These are phyloP conservation scores for Paraplagusia blochii DNA, from an alignment of 2,113 vertebrate species.

Conservation along the genomic window DNA sequence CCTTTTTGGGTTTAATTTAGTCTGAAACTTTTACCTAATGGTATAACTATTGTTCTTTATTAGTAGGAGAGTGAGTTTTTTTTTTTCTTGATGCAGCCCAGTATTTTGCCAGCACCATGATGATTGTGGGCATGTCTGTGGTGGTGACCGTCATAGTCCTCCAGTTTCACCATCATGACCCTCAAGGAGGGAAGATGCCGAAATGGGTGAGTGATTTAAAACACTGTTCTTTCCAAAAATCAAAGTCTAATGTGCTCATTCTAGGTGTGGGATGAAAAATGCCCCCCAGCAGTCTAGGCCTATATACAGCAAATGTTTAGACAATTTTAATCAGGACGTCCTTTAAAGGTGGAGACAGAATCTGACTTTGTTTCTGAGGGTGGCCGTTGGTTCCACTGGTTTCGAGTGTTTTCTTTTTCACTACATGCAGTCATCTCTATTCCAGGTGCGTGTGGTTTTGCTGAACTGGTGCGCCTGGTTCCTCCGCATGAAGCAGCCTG, in stretches of 20 bases:
- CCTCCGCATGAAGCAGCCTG: slow-evolving; percentile 92
- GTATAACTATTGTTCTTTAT: background rate
- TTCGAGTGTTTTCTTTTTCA: background rate
- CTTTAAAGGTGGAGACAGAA: no score
- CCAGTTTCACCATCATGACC: slow-evolving; percentile 90
- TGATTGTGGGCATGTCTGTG: slow-evolving; percentile 89
- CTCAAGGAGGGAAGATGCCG: slow-evolving; percentile 90
- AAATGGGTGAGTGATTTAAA: slow-evolving; percentile 80
- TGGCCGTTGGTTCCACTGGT: no score
- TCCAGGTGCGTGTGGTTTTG: slow-evolving; percentile 88
- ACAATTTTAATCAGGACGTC: no score
- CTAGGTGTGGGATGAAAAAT: no score
- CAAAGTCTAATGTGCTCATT: no score
- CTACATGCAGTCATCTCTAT: background rate
- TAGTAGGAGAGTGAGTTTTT: background rate
- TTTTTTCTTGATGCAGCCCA: slow-evolving; percentile 75
- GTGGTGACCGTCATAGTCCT: slow-evolving; percentile 90
- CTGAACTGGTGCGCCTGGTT: slow-evolving; percentile 99
- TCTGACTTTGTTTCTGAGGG: no score
- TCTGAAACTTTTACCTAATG: slow-evolving; percentile 13
- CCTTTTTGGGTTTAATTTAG: slow-evolving; percentile 14
- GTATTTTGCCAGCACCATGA: slow-evolving; percentile 92
- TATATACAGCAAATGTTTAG: no score
- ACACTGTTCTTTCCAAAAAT: background rate
- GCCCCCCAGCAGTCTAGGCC: no score